A percentile compares a stretch with the other conserved stretches of the same genome.
phyloP scores from a whole-genome alignment of 2,888 invertebrate genomes.

The Heliconius hortense region DNA sequence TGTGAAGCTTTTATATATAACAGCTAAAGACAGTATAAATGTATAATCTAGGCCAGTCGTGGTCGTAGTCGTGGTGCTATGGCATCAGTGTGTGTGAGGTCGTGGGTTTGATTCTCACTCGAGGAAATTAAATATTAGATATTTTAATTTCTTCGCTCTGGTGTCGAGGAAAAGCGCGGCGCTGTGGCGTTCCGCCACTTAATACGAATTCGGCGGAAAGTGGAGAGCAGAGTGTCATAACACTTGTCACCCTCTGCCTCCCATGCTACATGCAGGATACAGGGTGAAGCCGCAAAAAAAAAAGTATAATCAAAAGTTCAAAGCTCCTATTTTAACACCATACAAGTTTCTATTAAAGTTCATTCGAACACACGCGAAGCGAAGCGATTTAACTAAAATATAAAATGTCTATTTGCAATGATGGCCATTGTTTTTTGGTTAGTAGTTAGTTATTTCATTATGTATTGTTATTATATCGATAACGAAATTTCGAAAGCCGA shows the following conservation, averaged over 20 bases:
- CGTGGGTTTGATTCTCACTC: too few species aligned
- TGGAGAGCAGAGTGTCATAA: too few species aligned
- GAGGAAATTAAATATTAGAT: too few species aligned
- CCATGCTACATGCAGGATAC: too few species aligned
- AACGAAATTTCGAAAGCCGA: slow-evolving; percentile 20
- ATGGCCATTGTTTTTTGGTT: slow-evolving; percentile 20
- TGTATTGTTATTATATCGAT: slow-evolving; percentile 25
- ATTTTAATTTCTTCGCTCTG: too few species aligned
- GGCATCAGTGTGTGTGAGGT: too few species aligned
- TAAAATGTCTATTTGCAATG: slow-evolving; percentile 18
- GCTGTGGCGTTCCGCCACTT: too few species aligned
- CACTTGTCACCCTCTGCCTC: too few species aligned
- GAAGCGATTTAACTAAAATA: slow-evolving; percentile 9
- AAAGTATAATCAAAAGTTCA: neutral
- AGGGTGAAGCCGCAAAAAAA: neutral
- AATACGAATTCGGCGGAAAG: too few species aligned
- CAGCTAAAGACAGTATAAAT: neutral
- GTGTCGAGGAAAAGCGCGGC: too few species aligned
- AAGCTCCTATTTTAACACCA: neutral
- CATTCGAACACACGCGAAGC: slow-evolving; percentile 5
- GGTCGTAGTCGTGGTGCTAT: too few species aligned
- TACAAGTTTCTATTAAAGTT: neutral
- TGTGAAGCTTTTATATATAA: neutral
- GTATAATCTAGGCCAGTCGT: too few species aligned
- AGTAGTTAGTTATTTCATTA: slow-evolving; percentile 24